Conservation (phyloP, 2,113 vertebrate genomes). For the Copsychus sechellarum region DNA sequence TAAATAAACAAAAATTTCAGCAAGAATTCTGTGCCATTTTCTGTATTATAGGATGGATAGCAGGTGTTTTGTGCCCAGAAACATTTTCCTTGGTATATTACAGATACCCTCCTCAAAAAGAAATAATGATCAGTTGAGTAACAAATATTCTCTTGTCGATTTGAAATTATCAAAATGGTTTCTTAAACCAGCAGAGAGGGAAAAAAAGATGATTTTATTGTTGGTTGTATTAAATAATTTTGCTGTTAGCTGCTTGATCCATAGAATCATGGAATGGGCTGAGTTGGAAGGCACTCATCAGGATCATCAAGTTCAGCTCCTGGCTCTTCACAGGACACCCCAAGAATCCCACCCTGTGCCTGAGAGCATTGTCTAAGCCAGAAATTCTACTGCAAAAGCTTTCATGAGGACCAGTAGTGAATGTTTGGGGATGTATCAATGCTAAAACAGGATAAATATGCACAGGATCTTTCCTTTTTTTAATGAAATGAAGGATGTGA, state of each 20-base stretch:
- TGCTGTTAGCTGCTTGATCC: background rate
- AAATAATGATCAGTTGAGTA: background rate
- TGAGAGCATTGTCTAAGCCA: fast-evolving
- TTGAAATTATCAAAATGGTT: background rate
- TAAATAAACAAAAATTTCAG: background rate
- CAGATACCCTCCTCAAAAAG: background rate
- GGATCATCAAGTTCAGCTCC: background rate
- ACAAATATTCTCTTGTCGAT: background rate
- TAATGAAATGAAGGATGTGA: background rate
- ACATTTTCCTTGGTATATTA: background rate
- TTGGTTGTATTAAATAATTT: background rate
- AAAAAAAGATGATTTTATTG: background rate
- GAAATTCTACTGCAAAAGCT: background rate
- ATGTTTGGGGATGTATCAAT: background rate
- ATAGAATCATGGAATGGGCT: background rate
- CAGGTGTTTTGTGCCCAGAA: background rate
- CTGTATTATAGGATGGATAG: background rate
- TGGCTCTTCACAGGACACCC: background rate
- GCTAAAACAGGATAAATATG: background rate
- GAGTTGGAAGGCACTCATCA: background rate
- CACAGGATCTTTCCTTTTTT: fast-evolving
- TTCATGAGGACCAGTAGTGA: background rate
- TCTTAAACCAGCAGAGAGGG: background rate
- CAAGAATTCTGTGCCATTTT: background rate
- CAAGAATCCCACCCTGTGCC: background rate